A percentile compares a stretch with the other conserved stretches of the same genome.
Evolutionary conservation across 2,888 invertebrate genomes (phyloP).

Genomic region (Lepidonotus clava): DNA sequence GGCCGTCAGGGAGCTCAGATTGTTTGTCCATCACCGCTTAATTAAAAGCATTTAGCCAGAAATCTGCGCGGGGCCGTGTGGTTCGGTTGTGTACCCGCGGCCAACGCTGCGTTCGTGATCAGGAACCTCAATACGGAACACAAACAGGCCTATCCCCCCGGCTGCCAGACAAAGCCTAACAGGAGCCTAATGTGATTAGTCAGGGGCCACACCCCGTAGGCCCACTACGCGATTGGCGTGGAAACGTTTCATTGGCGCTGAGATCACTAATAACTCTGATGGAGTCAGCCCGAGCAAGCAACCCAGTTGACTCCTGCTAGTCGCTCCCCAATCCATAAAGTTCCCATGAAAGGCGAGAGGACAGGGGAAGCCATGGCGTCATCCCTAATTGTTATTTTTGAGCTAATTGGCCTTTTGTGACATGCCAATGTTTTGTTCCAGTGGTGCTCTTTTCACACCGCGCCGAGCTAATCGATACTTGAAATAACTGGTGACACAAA

Average conservation of each 20-base stretch:
- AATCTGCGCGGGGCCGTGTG: background rate
- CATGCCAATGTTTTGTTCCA: background rate
- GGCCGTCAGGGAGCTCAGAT: background rate
- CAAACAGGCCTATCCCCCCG: background rate
- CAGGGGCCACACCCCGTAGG: background rate
- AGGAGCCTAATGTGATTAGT: conserved; percentile 34
- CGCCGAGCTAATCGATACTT: background rate
- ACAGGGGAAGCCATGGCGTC: background rate
- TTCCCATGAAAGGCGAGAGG: conserved; percentile 40
- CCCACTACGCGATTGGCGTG: background rate
- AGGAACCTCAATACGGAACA: background rate
- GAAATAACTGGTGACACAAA: background rate
- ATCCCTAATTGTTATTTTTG: conserved; percentile 22
- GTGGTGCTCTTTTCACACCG: background rate
- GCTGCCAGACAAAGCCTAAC: conserved; percentile 26
- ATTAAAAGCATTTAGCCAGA: background rate
- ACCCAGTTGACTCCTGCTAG: background rate
- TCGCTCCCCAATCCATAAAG: background rate
- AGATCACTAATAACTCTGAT: conserved; percentile 10
- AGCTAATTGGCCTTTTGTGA: conserved; percentile 13
- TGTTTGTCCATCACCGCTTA: conserved; percentile 21
- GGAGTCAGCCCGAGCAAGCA: background rate
- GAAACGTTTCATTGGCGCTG: background rate
- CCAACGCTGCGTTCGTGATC: conserved; percentile 19
- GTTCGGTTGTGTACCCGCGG: background rate